Evolutionary conservation across 2,113 vertebrate species (phyloP), one percentile per base, ranked within the genome.

Genomic region (Chlorodrepanis virens): DNA sequence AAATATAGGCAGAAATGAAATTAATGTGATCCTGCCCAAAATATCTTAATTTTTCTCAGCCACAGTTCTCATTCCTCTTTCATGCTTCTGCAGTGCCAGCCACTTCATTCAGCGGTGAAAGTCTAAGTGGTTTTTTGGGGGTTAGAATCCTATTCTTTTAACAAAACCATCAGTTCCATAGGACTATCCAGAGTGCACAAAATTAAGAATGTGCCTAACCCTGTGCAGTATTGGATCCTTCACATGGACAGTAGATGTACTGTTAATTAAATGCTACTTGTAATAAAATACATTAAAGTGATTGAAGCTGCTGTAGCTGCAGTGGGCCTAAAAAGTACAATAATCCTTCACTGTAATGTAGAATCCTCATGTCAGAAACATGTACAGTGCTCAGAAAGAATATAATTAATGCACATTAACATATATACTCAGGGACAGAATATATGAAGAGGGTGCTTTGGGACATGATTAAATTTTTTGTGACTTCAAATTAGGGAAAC

Each of bases 361-460:
- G 95, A 95, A 96, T 87, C 87, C 69, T 96, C 37, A 2, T 97
- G 95, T 97, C 92, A 97, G 93, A 96, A 95, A 94, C 91, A 92
- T 95, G 96, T 89, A 96, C 94, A 88, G 81, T 95, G 95, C 92
- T 95, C 94, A 95, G 96, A 96, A 93, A 92, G 61, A 94, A 54
- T 96, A 97, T 97, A 97, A 98, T 98, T 97, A 98, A 94, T 96
- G 89, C 72, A 77, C 90, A 98, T 97, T 97, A 97, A 97, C 96
- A 98, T 96, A 94, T 86, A 97, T 83, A 97, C 39, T 96, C 69
- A 87, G 90, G 97, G 72, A 74, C 56, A 84, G 69, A 87, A 79
- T 83, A 84, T 97, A 91, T 78, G 88, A 94, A 92, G 56, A 87
- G 63, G 40, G 94, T 96, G 81, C 94, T 89, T 56, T 97, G 96